phyloP scores from a whole-genome alignment of 2,113 vertebrate genomes.

The Oryzias javanicus region DNA sequence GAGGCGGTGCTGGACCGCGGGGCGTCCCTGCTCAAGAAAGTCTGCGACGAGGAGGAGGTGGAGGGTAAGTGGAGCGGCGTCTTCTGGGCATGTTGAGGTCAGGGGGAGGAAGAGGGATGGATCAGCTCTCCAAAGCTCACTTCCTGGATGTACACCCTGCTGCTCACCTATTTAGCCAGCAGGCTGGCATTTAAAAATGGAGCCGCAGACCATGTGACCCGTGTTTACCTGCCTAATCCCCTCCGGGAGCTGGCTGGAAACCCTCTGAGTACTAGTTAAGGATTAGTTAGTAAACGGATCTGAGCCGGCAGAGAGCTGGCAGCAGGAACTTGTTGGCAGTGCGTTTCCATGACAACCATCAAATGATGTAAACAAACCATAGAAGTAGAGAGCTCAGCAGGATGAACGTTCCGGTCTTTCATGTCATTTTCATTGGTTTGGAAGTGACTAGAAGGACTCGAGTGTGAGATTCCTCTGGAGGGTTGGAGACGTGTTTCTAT shows the following conservation, averaged over 20 bases:
- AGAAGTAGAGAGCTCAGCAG: no score
- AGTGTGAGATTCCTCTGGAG: no score
- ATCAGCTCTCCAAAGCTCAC: background rate
- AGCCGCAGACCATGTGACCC: conserved; percentile 38
- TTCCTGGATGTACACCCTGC: conserved; percentile 15
- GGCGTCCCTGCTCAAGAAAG: conserved; percentile 92
- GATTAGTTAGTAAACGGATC: background rate
- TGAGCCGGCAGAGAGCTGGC: background rate
- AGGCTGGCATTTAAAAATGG: conserved; percentile 41
- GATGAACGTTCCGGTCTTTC: no score
- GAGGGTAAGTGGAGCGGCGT: conserved; percentile 83
- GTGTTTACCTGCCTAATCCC: conserved; percentile 61
- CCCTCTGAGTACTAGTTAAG: background rate
- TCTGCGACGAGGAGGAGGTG: conserved; percentile 95
- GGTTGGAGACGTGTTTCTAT: no score
- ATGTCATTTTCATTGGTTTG: no score
- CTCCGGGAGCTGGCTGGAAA: conserved; percentile 25
- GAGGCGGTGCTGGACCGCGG: conserved; percentile 98
- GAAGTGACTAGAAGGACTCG: no score
- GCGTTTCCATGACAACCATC: no score
- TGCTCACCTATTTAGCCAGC: conserved; percentile 18
- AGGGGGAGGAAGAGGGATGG: background rate
- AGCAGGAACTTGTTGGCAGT: no score
- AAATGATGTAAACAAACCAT: no score
- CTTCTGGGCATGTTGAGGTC: no score